phyloP scores from a whole-genome alignment of 2,113 vertebrate species.

The Varanus salvator region DNA sequence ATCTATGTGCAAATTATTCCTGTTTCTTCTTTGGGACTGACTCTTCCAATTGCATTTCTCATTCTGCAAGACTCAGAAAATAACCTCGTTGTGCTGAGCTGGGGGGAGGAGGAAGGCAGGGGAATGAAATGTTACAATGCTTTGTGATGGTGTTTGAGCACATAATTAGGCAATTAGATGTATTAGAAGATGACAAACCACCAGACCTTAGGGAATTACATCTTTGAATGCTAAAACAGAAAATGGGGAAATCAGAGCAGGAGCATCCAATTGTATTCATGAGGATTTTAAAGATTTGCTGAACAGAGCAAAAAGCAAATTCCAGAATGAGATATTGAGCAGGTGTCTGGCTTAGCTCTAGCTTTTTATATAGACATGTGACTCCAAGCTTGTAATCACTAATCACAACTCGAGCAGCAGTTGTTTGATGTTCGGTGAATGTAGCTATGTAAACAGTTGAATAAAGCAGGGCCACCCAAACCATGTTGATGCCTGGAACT shows the following conservation, averaged over 20 bases:
- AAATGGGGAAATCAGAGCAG: constrained; percentile 9
- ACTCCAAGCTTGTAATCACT: background rate
- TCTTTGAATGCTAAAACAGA: background rate
- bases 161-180: constrained; percentile 49
- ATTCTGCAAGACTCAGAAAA: background rate
- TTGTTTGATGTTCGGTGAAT: background rate
- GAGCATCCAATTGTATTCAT: background rate
- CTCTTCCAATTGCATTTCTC: background rate
- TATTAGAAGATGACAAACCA: constrained; percentile 41
- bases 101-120: background rate
- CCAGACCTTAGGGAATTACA: constrained; percentile 32
- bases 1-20: background rate
- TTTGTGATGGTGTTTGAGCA: constrained; percentile 31
- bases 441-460: background rate
- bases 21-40: accelerated
- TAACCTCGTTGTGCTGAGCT: background rate
- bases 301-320: background rate
- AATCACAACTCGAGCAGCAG: background rate
- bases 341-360: constrained; percentile 1
- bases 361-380: background rate
- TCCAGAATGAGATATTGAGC: background rate
- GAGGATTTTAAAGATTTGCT: background rate
- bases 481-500: background rate
- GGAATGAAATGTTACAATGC: constrained; percentile 32
- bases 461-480: background rate